phyloP scores from a whole-genome alignment of 2,113 vertebrate species.

The Spermophilus dauricus region DNA sequence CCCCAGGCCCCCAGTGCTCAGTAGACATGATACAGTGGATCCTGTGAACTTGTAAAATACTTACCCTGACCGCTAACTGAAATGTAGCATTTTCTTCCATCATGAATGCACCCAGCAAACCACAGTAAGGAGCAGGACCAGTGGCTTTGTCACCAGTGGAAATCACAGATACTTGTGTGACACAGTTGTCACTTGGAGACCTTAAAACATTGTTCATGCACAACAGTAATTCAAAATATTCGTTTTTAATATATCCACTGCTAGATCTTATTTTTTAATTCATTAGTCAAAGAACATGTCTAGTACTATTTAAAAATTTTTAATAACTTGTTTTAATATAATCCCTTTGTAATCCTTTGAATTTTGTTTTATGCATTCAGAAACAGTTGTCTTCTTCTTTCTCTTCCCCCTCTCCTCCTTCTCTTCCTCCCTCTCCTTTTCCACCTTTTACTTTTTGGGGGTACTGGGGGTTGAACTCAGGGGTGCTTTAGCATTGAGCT shows the following conservation, averaged over 20 bases:
- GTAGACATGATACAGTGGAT: neutral
- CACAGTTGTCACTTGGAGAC: neutral
- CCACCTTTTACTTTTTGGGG: too few species aligned
- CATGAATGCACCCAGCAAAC: neutral
- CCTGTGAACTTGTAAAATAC: neutral
- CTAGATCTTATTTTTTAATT: neutral
- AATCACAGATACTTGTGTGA: neutral
- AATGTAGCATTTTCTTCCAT: neutral
- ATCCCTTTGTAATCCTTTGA: slow-evolving; percentile 3
- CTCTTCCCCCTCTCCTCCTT: too few species aligned
- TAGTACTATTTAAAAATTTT: slow-evolving; percentile 27
- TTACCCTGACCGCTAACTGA: neutral
- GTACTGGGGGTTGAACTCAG: too few species aligned
- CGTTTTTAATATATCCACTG: neutral
- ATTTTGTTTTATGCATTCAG: slow-evolving; percentile 1
- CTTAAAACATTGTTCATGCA: neutral
- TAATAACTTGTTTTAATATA: neutral
- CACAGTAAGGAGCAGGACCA: neutral
- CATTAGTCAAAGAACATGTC: neutral
- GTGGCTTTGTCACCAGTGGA: neutral
- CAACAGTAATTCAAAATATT: neutral
- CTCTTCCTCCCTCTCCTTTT: too few species aligned
- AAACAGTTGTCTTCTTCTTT: neutral
- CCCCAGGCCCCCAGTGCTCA: neutral
- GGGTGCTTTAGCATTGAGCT: too few species aligned